Conservation (phyloP, 1,140 invertebrate species). For the Battus philenor region DNA sequence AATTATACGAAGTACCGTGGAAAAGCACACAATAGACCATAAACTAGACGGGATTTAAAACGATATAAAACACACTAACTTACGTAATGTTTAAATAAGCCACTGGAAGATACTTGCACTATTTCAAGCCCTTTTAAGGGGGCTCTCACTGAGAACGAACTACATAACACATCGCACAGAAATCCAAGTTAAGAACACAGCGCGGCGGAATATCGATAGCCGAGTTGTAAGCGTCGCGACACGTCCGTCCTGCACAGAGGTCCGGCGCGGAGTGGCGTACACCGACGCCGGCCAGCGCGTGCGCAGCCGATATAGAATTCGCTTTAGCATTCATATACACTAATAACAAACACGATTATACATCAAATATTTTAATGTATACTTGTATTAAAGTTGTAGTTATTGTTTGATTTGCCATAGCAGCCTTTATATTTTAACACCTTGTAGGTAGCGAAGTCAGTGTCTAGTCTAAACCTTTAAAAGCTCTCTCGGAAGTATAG, state of each 20-base stretch:
- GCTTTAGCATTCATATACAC: too few relatives aligned
- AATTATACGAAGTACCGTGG: slow-evolving; percentile 15
- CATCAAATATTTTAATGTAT: too few relatives aligned
- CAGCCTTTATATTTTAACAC: too few relatives aligned
- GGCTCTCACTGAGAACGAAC: slow-evolving; percentile 53
- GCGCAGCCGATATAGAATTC: too few relatives aligned
- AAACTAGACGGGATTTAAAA: slow-evolving; percentile 25
- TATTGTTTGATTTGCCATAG: too few relatives aligned
- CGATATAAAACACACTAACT: too few relatives aligned
- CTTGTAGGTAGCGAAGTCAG: too few relatives aligned
- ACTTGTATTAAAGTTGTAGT: too few relatives aligned
- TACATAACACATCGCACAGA: slow-evolving; percentile 62
- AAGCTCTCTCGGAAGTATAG: too few relatives aligned
- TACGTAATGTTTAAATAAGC: slow-evolving; percentile 40
- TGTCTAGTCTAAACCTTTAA: too few relatives aligned
- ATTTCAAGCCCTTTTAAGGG: slow-evolving; percentile 45
- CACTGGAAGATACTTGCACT: slow-evolving; percentile 30
- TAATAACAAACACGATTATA: too few relatives aligned
- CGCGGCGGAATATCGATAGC: slow-evolving; percentile 37
- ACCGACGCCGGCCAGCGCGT: slow-evolving; percentile 34
- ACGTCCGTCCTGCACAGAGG: slow-evolving; percentile 56
- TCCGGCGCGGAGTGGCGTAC: slow-evolving; percentile 51
- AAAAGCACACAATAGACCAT: slow-evolving; percentile 27
- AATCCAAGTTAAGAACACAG: slow-evolving; percentile 28
- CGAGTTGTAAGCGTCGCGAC: slow-evolving; percentile 55